Percentiles rank a stretch among this genome's conserved stretches.
phyloP scores from a whole-genome alignment of 2,113 vertebrate genomes.

The Haplochromis burtoni region DNA sequence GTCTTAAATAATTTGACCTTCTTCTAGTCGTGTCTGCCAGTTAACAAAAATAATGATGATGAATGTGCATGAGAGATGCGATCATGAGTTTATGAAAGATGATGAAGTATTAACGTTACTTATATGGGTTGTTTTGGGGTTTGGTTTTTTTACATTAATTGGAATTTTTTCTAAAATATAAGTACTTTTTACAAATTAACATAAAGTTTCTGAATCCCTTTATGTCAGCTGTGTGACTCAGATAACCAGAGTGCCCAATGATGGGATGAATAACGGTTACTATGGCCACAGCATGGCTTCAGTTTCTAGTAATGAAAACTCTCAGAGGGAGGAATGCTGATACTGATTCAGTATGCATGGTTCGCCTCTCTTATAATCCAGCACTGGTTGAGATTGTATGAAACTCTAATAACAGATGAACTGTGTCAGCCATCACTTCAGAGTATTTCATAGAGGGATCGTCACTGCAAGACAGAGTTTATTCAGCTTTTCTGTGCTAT shows the following conservation, averaged over 20 bases:
- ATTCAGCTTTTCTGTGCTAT: background rate
- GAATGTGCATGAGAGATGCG: background rate
- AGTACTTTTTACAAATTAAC: background rate
- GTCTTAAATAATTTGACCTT: background rate
- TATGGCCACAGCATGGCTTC: background rate
- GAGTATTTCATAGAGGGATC: background rate
- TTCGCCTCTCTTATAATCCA: constrained; percentile 31
- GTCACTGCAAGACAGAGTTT: background rate
- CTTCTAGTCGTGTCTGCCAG: background rate
- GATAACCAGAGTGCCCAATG: background rate
- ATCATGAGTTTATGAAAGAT: background rate
- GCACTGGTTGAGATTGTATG: background rate
- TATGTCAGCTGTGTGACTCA: background rate
- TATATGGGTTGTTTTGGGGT: background rate
- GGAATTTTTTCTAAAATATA: background rate
- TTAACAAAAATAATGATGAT: background rate
- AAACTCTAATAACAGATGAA: background rate
- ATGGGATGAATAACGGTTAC: background rate
- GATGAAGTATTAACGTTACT: background rate
- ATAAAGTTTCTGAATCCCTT: background rate
- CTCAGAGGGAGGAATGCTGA: background rate
- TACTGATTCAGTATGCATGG: background rate
- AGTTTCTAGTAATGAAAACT: background rate
- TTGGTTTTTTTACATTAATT: background rate
- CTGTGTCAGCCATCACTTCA: background rate